Base-by-base conservation (phyloP, 2,888 invertebrate genomes). In the Ennomos fuscantarius region DNA sequence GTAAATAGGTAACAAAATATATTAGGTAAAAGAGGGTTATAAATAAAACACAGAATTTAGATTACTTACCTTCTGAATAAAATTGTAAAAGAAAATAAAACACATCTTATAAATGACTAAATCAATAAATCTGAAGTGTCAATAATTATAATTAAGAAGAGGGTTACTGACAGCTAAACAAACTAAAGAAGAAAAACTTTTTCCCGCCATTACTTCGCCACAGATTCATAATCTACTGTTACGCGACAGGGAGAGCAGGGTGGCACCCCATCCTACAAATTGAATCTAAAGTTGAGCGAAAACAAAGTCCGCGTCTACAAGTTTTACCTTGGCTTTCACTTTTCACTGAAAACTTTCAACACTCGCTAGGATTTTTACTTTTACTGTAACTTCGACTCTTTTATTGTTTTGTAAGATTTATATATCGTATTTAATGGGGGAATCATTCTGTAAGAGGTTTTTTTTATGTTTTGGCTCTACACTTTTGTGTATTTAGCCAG, bases 321-420 rank as follows among this genome's bases (percentile, higher is more conserved):
- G 85, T 89, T 90, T 85, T 77, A 75, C 82, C 65, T 51, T 60
- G 71, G 83, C 86, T 91, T 81, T 91, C 87, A 74, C 88, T 91
- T 84, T 89, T 78, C 75, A 68, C 62, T 74, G 81, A 68, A 82
- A 90, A 87, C 81, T 89, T 89, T 75, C 72, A 79, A 69, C 80
- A 83, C 89, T 89, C 89, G 56, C 87, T 83, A 73, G 76, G 70
- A 65, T 73, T 74, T 78, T 79, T 77, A 71, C 53, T 61, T 55
- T 61, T 48, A 60, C 35, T 39, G 42, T 33, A 32, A 42, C 40
- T 57, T 56, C 58, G 53, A 42, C 51, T 41, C 47, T 59, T 62
- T 62, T 63, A 59, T 59, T 59, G 45, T 24, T 59, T 35, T 35
- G 35, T 35, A 9, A 36, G 33, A 24, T 41, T 35, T 36, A n/a